Base-by-base conservation (phyloP, 1,140 invertebrate species). In the Drosophila biarmipes region DNA sequence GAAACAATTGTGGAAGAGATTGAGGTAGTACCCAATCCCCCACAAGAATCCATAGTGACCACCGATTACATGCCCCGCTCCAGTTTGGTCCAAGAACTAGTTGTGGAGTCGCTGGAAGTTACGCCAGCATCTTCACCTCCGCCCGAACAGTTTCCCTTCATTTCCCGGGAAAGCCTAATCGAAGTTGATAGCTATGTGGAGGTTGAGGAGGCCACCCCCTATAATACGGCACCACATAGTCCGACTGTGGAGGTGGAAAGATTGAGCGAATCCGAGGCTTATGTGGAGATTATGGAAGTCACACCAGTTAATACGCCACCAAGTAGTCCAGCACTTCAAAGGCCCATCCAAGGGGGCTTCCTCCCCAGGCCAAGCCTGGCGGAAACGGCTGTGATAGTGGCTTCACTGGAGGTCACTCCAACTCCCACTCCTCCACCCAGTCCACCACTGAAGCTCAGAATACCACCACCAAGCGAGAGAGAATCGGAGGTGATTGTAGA, bases 41-140 rank as follows among this genome's bases (percentile, higher is more conserved):
- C 42, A 12, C 27, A 15, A 0, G 11, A 34, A 7, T 45, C 66
- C 0, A 31, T 43, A 6, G 64, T 56, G 19, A 38, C 64, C 35
- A 42, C 43, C 4, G 3, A 19, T 19, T 64, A 10, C 10, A 38
- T 42, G n/a, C 42, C 63, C 0, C 64, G 66, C 6, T 31, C 63
- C 0, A 69, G 67, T 27, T 35, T 69, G 31, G 42, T 69, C 0
- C 64, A 71, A 6, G 67, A 71, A 24, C 42, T 69, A 6, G 15
- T 55, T 5, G 67, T 69, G n/a, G 64, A 69, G 14, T 69, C 64
- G 5, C 51, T 69, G n/a, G 67, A 69, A 17, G 64, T 56, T 1
- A 69, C 67, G 10, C 67, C 63, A n/a, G 27, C 67, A n/a, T 40
- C 59, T 19, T 67, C 63, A 2, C 67, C 67, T 10, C 42, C 64